Percentiles rank a stretch among this genome's conserved stretches.
These are phyloP conservation scores for Pteropus rufus DNA, from an alignment of 2,797 vertebrate species.

Conservation along the genomic window DNA sequence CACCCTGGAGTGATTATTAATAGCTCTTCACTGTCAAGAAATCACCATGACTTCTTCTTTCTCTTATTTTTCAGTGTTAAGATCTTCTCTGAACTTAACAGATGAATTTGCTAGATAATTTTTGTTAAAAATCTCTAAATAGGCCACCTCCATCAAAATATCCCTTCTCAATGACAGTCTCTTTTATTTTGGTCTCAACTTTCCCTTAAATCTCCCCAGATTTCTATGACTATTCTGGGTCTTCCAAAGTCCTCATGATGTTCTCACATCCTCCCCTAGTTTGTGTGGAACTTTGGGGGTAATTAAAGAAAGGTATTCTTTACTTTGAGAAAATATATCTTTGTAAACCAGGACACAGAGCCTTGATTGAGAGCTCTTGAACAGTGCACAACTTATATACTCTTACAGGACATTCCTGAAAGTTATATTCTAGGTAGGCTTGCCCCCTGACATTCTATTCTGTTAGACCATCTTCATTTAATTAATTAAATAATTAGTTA, in stretches of 20 bases:
- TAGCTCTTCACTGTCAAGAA: conserved; percentile 46
- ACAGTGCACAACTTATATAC: not conserved
- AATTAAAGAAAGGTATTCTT: not conserved
- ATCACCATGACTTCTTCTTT: conserved; percentile 31
- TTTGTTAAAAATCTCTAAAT: not conserved
- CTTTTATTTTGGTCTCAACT: not conserved
- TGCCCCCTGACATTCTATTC: not conserved
- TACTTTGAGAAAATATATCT: not conserved
- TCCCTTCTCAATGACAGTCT: not conserved
- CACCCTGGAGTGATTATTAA: conserved; percentile 39
- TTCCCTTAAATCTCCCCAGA: not conserved
- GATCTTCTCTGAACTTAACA: conserved; percentile 34
- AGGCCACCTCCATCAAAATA: not conserved
- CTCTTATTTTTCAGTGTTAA: conserved; percentile 39
- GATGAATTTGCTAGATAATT: conserved; percentile 19
- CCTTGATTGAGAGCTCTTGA: not conserved
- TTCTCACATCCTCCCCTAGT: not conserved
- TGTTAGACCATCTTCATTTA: not conserved
- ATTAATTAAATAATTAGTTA: too few relatives aligned
- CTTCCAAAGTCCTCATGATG: not conserved
- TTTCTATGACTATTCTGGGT: not conserved
- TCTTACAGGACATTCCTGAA: not conserved
- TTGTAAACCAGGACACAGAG: not conserved
- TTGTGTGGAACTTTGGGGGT: not conserved
- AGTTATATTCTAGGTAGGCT: not conserved